Percentiles rank a stretch among this genome's conserved stretches.
These are phyloP conservation scores for Orussus abietinus DNA, from an alignment of 1,140 invertebrate species.

Conservation along the genomic window DNA sequence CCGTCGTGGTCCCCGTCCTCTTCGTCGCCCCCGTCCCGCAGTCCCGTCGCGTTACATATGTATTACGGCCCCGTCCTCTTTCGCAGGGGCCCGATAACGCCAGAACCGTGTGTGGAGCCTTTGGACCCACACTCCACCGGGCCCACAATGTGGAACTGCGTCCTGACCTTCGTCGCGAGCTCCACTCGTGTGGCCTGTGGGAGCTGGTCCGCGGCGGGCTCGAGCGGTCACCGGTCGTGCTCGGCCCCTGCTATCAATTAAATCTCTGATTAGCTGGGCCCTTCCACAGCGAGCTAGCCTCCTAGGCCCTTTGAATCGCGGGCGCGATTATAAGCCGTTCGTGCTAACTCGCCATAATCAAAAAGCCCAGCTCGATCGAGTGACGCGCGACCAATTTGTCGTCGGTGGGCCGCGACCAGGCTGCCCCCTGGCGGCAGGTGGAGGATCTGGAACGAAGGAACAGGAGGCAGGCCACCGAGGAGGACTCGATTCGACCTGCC, in stretches of 20 bases:
- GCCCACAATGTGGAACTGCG: no score
- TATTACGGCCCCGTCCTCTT: constrained; percentile 35
- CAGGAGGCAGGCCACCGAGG: no score
- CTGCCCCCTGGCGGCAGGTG: no score
- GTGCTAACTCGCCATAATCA: constrained; percentile 25
- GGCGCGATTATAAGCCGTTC: constrained; percentile 22
- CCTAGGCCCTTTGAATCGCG: constrained; percentile 28
- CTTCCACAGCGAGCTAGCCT: constrained; percentile 22
- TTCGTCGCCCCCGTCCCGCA: constrained; percentile 6
- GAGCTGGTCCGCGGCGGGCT: constrained; percentile 1
- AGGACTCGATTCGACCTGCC: no score
- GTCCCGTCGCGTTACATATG: constrained; percentile 39
- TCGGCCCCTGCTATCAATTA: constrained; percentile 42
- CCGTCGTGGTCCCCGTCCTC: constrained; percentile 19
- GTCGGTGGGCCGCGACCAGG: no score
- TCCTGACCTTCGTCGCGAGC: no score
- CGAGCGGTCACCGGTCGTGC: constrained; percentile 25
- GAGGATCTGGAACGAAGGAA: no score
- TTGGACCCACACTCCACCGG: no score
- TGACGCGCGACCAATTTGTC: no score
- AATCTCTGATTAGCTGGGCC: constrained; percentile 44
- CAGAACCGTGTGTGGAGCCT: no score
- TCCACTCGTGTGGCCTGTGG: constrained; percentile 7
- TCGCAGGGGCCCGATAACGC: constrained; percentile 11
- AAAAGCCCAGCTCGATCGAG: constrained; percentile 16